These are phyloP conservation scores for Cataglyphis livida DNA, from an alignment of 2,888 invertebrate species.

Conservation along the genomic window DNA sequence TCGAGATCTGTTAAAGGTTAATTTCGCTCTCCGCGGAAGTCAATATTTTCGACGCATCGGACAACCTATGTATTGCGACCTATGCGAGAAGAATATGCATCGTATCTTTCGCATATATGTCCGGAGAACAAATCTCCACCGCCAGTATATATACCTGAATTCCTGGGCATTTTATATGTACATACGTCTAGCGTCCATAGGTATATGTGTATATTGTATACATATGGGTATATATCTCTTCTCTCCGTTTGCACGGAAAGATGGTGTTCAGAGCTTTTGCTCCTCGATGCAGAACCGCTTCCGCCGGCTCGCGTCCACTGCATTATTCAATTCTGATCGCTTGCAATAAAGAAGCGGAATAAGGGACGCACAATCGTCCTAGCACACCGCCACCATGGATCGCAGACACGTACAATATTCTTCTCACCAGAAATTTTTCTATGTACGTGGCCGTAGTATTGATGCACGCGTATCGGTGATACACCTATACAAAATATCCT, in stretches of 20 bases:
- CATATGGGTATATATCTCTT: slow-evolving; percentile 29
- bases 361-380: slow-evolving; percentile 69
- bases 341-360: slow-evolving; percentile 80
- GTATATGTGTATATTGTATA: slow-evolving; percentile 14
- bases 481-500: slow-evolving; percentile 2
- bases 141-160: slow-evolving; percentile 56
- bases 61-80: slow-evolving; percentile 32
- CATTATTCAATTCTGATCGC: slow-evolving; percentile 82
- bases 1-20: slow-evolving; percentile 29
- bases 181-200: slow-evolving; percentile 32
- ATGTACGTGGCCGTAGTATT: slow-evolving; percentile 21
- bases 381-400: slow-evolving; percentile 54
- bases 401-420: slow-evolving; percentile 70
- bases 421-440: slow-evolving; percentile 61
- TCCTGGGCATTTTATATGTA: slow-evolving; percentile 32
- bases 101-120: slow-evolving; percentile 40
- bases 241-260: slow-evolving; percentile 44
- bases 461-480: slow-evolving; percentile 33
- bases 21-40: slow-evolving; percentile 31
- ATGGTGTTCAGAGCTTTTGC: slow-evolving; percentile 53
- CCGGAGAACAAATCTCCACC: slow-evolving; percentile 51
- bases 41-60: slow-evolving; percentile 48
- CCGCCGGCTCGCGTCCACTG: slow-evolving; percentile 72
- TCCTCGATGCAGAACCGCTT: slow-evolving; percentile 63
- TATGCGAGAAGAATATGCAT: slow-evolving; percentile 48